Evolutionary conservation across 2,113 vertebrate species (phyloP), one percentile per base, ranked within the genome.

Genomic region (Rhinoderma darwinii): DNA sequence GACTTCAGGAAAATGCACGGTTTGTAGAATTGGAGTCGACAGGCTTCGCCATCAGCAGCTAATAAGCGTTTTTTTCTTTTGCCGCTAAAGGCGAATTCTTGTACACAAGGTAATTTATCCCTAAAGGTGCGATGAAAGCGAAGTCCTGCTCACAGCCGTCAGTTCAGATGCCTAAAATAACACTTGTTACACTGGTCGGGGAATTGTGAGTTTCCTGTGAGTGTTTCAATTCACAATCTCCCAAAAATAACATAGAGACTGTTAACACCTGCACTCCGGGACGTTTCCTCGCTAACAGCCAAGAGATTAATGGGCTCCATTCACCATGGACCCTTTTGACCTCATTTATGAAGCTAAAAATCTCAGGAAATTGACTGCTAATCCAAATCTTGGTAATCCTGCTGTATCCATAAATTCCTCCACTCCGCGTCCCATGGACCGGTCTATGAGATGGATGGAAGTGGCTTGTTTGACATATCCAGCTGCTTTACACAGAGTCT

Each of bases 161-260:
- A 93, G 93, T 94, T 93, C 93, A 93, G 90, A 90, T 91, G 93
- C 94, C 95, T 94, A 95, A 94, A 94, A 95, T 95, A 94, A 94
- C 92, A 93, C 88, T 92, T 89, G 94, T 92, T 93, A 93, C 94
- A 92, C 93, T 94, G 94, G 94, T 92, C 91, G 87, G 92, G 93
- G 93, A 94, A 91, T 89, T 89, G 91, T 89, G 78, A 0, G 87
- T 92, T 95, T 95, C 95, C 94, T 95, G 93, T 25, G 91, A 93
- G 93, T 92, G 92, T 94, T 94, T 92, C 92, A 83, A 89, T 90
- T 92, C 93, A 89, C 90, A 89, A 92, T 92, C 93, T 94, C 93
- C 94, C 94, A 93, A 94, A 94, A 95, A 95, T 95, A 94, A 94
- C 95, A 93, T 88, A 17, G 89, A 84, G 89, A 92, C 93, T 93